Base-by-base conservation (phyloP, 2,888 invertebrate species). In the Meganola albula region DNA sequence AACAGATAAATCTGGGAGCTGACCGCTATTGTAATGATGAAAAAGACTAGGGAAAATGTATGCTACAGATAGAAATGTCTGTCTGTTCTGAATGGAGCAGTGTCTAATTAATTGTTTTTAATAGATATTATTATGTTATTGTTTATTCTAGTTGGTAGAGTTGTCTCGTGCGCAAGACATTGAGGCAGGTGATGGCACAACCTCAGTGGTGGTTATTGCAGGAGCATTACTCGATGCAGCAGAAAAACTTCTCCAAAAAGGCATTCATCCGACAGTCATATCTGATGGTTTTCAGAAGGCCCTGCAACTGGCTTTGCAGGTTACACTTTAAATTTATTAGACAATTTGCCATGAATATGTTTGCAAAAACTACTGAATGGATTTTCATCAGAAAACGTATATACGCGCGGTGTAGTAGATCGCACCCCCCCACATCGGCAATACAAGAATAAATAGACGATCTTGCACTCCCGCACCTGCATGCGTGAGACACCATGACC, bases 161-260 rank as follows among this genome's bases (percentile, higher is more conserved):
- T 87, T 99, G 48, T 98, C 99, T 1, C 94, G 97, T 63, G 99
- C 99, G 10, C 99, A 99, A 86, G 99, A 99, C 77, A 92, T 98
- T 58, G 99, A 99, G 82, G 99, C 99, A 57, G 99, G 99, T 26
- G 99, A 99, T 87, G 99, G 99, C 37, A 99, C 99, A 11, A 99
- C 99, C 6, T 96, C 98, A 11, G 99, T 99, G 32, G 99, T 99
- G 6, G 95, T 99, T 4, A 91, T 99, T 61, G 99, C 98, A 51
- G 99, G 99, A 28, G 96, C 98, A 46, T 78, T 99, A 28, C 85
- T 99, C 31, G 98, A 99, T 78, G 96, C 98, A 29, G 94, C 97
- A 29, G 94, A 97, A 69, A 96, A 96, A 64, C 88, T 99, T 8
- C 80, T 99, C 13, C 90, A 91, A 36, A 96, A 96, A 77, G 98